Percentiles rank a stretch among this genome's conserved stretches.
Evolutionary conservation across 2,888 invertebrate species (phyloP).

Genomic region (Neria commutata): DNA sequence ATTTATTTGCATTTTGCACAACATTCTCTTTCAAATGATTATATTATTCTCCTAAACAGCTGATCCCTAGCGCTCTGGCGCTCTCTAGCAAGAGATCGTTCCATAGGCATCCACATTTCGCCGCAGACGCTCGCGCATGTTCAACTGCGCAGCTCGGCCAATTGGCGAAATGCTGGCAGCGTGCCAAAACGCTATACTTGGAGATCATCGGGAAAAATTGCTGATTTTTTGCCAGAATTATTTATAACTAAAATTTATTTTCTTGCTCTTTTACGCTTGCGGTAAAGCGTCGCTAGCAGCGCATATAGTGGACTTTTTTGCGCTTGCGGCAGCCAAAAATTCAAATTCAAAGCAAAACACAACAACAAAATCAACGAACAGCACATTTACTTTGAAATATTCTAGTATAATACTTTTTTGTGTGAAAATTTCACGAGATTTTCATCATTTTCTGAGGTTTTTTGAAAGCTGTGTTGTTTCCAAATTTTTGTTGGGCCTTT

Average conservation of each 20-base stretch:
- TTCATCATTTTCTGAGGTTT: background rate
- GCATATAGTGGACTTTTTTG: constrained; percentile 30
- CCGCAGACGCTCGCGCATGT: constrained; percentile 39
- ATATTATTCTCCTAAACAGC: too few species aligned
- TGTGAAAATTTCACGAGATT: constrained; percentile 1
- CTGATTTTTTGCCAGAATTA: constrained; percentile 62
- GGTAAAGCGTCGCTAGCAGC: constrained; percentile 28
- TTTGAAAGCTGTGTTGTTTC: too few species aligned
- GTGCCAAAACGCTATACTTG: constrained; percentile 88
- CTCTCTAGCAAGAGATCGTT: too few species aligned
- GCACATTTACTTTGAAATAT: background rate
- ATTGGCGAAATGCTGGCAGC: constrained; percentile 68
- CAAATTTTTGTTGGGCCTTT: too few species aligned
- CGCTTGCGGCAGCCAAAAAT: constrained; percentile 5
- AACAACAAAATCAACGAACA: background rate
- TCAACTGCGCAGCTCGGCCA: constrained; percentile 59
- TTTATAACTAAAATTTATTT: constrained; percentile 53
- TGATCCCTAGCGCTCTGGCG: too few species aligned
- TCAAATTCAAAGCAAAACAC: background rate
- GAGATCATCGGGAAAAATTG: constrained; percentile 68
- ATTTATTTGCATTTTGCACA: too few species aligned
- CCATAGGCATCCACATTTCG: too few species aligned
- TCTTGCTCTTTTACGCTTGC: constrained; percentile 37
- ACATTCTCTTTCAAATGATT: too few species aligned
- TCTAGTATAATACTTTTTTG: background rate